phyloP scores from a whole-genome alignment of 1,140 invertebrate genomes.

The Acromyrmex echinatior region DNA sequence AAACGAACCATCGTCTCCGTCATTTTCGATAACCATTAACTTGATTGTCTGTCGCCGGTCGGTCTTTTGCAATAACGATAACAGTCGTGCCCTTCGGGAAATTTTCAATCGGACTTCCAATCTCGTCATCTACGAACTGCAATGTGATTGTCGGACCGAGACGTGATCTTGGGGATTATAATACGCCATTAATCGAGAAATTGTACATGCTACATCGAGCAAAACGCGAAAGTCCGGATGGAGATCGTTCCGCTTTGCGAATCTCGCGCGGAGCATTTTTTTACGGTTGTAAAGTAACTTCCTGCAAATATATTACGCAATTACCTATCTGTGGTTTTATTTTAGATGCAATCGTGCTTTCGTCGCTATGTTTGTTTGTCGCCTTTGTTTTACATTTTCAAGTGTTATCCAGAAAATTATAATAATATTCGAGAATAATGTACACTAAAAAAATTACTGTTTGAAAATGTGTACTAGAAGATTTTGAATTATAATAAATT shows the following conservation, averaged over 20 bases:
- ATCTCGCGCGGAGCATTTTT: background rate
- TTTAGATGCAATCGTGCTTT: background rate
- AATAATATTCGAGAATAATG: background rate
- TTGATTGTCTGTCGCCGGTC: slow-evolving; percentile 31
- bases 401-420: too few relatives aligned
- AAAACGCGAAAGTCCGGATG: background rate
- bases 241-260: background rate
- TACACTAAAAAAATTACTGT: too few relatives aligned
- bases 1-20: background rate
- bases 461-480: too few relatives aligned
- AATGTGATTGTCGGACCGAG: background rate
- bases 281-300: slow-evolving; percentile 12
- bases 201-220: background rate
- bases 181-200: slow-evolving; percentile 47
- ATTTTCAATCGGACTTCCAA: slow-evolving; percentile 38
- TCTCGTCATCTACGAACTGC: background rate
- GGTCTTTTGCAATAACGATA: slow-evolving; percentile 12
- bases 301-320: background rate
- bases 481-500: too few relatives aligned
- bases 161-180: background rate
- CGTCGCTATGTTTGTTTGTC: background rate
- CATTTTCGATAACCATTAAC: slow-evolving; percentile 51
- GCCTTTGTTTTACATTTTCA: background rate
- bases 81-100: background rate
- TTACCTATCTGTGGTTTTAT: background rate